Base-by-base conservation (phyloP, 1,140 invertebrate species). In the Drosophila melanica region DNA sequence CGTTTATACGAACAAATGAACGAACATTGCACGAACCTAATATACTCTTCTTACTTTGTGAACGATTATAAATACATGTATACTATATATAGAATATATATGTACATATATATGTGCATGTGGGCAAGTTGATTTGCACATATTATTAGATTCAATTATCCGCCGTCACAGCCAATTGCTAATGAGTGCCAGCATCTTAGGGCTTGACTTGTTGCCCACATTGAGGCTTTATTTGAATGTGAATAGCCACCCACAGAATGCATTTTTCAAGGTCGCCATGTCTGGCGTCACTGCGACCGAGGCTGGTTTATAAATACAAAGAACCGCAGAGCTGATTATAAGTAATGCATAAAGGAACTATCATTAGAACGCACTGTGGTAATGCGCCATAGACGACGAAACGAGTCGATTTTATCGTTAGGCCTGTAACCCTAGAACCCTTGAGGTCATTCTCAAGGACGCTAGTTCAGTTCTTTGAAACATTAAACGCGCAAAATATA, bases 241-340 rank as follows among this genome's bases (percentile, higher is more conserved):
- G 33, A 11, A 12, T 23, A 35, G 10, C 2, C 14, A 0, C 20
- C 54, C 55, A 18, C 51, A 37, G 10, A 35, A 77, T 71, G 64
- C 62, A 59, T 77, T 69, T 39, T 55, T 65, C 72, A 84, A 84
- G 80, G 80, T 84, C 80, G 59, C 66, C 23, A 9, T 53, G 60
- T 14, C 14, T 35, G 65, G 57, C 58, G 65, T 57, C 66, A 51
- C 20, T 41, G 35, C 14, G 65, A 67, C 71, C 63, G 62, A 44
- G 80, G 58, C 69, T 50, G 63, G 67, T 76, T 84, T 84, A 76
- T 79, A 84, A 79, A 79, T 76, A 82, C 60, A 84, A 72, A 58
- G 72, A 76, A 78, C 55, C 59, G 67, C 59, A 75, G 63, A 71
- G 63, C 72, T 79, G 75, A 76, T 84, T 84, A 76, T 53, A 84